Evolutionary conservation across 2,888 invertebrate genomes (phyloP), one percentile per base, ranked within the genome.

Genomic region (Octodonta nipae): DNA sequence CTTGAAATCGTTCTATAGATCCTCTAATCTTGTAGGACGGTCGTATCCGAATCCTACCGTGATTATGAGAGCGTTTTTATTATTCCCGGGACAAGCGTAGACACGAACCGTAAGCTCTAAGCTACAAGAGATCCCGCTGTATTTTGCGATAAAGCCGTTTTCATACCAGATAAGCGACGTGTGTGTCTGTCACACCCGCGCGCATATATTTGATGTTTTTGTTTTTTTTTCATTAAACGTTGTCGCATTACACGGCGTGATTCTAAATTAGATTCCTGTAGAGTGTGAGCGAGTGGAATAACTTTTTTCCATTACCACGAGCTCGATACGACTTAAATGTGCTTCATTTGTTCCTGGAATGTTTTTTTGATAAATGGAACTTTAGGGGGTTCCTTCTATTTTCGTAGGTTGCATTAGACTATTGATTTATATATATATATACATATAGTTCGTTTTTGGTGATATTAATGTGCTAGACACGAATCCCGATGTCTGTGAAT

Each of bases 31-130:
- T 61, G 44, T 63, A 63, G 63, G 63, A 63, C 61, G 64, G 70
- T 68, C 60, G 64, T 65, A 64, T 66, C 68, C 62, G 69, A 71
- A 62, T 66, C 69, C 59, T 68, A 71, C 67, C 71, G 74, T 69
- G 75, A 75, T 71, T 75, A 74, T 70, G 74, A 75, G 70, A 75
- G 75, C 66, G 75, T 75, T 64, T 75, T 75, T 73, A 75, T 75
- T 68, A 75, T 75, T 65, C 70, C 70, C 63, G 70, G 70, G 67
- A 68, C 70, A 67, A 68, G 69, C 67, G 67, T 68, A 65, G 69
- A 68, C 64, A 67, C 68, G 60, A 70, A 69, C 67, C 68, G 70
- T 71, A 71, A 71, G 70, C 56, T 51, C 43, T 43, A 52, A 45
- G 50, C 47, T 41, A 45, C 41, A 22, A 11, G 40, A 41, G 46